Evolutionary conservation across 2,113 vertebrate species (phyloP).

Genomic region (Myocastor coypus): DNA sequence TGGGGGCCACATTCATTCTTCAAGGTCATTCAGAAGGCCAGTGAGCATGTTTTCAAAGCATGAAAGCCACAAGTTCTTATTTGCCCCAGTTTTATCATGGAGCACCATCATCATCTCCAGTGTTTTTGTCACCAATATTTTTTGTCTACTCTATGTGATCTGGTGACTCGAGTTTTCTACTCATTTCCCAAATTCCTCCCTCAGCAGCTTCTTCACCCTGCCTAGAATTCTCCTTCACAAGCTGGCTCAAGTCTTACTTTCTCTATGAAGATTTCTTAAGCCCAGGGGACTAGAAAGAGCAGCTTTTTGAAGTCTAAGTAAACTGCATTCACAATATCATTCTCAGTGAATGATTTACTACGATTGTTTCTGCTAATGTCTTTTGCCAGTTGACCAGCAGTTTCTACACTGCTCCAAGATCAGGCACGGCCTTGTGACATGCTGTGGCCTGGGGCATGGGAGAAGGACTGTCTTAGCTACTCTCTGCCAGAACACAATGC

Average conservation of each 20-base stretch:
- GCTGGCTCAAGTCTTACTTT: background rate
- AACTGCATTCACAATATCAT: background rate
- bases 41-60: background rate
- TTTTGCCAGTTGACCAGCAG: background rate
- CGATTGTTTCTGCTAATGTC: background rate
- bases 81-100: background rate
- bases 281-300: background rate
- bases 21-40: background rate
- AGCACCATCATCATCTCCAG: background rate
- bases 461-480: background rate
- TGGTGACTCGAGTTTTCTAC: background rate
- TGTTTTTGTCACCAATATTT: background rate
- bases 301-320: background rate
- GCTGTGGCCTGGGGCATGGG: background rate
- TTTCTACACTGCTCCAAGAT: background rate
- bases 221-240: background rate
- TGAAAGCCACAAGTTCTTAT: background rate
- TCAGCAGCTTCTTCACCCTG: background rate
- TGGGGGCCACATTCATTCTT: background rate
- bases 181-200: background rate
- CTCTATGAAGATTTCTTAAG: conserved; percentile 4
- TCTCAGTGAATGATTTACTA: background rate
- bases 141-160: background rate
- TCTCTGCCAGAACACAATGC: background rate
- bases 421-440: background rate